phyloP scores from a whole-genome alignment of 2,888 invertebrate genomes.

The Thyatira batis region DNA sequence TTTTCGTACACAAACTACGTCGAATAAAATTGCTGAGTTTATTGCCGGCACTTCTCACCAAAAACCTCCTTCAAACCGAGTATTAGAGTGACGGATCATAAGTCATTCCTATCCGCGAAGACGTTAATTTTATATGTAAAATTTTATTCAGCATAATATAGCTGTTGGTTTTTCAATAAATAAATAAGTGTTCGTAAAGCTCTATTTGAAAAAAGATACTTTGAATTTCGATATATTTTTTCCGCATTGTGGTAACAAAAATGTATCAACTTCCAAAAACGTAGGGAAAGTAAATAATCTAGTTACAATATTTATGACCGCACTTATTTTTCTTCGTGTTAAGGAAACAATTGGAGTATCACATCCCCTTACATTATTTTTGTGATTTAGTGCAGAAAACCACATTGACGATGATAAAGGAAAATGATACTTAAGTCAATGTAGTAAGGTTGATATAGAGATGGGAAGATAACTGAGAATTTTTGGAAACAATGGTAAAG shows the following conservation, averaged over 20 bases:
- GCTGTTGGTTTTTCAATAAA: no score
- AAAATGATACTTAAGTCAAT: background rate
- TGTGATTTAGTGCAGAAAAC: conserved; percentile 50
- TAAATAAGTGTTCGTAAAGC: no score
- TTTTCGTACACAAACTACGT: no score
- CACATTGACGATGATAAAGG: conserved; percentile 1
- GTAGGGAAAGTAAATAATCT: conserved; percentile 32
- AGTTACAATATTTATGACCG: conserved; percentile 51
- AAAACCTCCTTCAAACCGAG: no score
- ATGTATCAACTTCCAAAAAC: conserved; percentile 9
- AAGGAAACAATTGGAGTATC: conserved; percentile 43
- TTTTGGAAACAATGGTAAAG: background rate
- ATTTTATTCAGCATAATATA: no score
- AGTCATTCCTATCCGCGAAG: no score
- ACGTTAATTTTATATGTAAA: no score
- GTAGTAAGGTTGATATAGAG: no score
- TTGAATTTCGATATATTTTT: conserved; percentile 9
- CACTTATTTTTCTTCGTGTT: conserved; percentile 49
- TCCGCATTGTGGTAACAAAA: conserved; percentile 7
- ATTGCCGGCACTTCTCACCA: no score
- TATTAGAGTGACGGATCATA: no score
- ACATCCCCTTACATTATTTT: conserved; percentile 43
- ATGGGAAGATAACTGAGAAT: background rate
- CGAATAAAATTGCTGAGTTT: no score
- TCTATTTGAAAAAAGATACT: no score